Evolutionary conservation across 2,797 vertebrate genomes (phyloP).

Genomic region (Schizothorax lantsangensis): DNA sequence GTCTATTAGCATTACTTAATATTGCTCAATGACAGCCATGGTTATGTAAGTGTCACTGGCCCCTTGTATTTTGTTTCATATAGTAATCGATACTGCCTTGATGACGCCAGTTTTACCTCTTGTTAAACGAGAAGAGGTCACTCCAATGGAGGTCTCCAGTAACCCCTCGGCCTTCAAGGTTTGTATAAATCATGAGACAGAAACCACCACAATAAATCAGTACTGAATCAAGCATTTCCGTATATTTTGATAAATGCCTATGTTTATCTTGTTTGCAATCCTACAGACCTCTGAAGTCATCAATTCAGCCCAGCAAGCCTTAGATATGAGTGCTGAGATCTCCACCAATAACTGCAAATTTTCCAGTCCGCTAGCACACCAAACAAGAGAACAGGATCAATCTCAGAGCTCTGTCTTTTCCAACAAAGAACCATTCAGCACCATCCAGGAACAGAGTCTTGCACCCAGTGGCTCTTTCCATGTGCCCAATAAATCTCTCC

Average conservation of each 20-base stretch:
- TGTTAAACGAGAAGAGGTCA: constrained; percentile 94
- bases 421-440: constrained; percentile 82
- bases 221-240: not conserved
- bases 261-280: constrained; percentile 32
- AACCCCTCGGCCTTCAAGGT: constrained; percentile 82
- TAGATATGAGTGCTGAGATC: constrained; percentile 82
- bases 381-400: constrained; percentile 85
- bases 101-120: constrained; percentile 88
- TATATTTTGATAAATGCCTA: constrained; percentile 1
- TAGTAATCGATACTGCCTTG: constrained; percentile 86
- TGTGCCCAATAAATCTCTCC: constrained; percentile 83
- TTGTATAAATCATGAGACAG: constrained; percentile 69
- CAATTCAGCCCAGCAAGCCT: constrained; percentile 82
- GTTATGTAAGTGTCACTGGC: not conserved
- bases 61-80: constrained; percentile 41
- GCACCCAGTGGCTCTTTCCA: constrained; percentile 82
- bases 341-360: constrained; percentile 81
- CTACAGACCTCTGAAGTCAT: constrained; percentile 82
- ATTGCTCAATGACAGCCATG: not conserved
- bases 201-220: not conserved
- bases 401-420: constrained; percentile 82
- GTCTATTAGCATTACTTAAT: not conserved
- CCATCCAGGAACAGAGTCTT: constrained; percentile 92
- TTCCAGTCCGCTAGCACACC: constrained; percentile 82
- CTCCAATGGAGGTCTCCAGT: constrained; percentile 94